Percentiles rank a stretch among this genome's conserved stretches.
Conservation (phyloP, 2,888 invertebrate genomes). For the Siphlonurus alternatus region DNA sequence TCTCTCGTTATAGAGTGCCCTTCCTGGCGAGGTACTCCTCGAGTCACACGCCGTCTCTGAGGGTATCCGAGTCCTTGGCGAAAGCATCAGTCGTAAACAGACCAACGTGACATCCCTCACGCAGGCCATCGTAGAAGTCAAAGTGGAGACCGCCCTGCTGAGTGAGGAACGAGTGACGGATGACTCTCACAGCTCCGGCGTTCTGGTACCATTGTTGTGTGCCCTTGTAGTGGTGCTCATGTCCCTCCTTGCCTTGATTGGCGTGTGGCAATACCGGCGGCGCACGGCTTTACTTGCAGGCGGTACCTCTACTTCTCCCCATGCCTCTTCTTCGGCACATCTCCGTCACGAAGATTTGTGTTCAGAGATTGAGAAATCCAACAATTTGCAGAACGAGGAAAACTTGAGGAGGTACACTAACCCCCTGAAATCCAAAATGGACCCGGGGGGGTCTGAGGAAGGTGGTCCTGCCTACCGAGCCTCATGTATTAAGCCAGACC, state of each 20-base stretch:
- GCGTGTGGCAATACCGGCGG: slow-evolving; percentile 24
- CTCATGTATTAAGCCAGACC: slow-evolving; percentile 20
- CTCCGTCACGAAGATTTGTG: neutral
- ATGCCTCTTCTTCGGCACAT: neutral
- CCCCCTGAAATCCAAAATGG: slow-evolving; percentile 46
- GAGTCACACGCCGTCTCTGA: slow-evolving; percentile 26
- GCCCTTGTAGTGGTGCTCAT: slow-evolving; percentile 23
- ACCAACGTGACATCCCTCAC: slow-evolving; percentile 39
- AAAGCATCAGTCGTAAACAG: slow-evolving; percentile 43
- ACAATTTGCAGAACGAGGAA: slow-evolving; percentile 82
- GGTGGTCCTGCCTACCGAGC: slow-evolving; percentile 18
- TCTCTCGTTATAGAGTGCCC: neutral
- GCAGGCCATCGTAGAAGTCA: slow-evolving; percentile 57
- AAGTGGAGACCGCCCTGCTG: slow-evolving; percentile 52
- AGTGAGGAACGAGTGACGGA: slow-evolving; percentile 28
- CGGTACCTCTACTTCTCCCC: neutral
- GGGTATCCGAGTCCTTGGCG: slow-evolving; percentile 41
- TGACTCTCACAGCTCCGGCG: slow-evolving; percentile 17
- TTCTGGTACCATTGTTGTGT: slow-evolving; percentile 29
- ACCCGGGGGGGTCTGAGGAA: slow-evolving; percentile 28
- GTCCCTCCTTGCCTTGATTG: slow-evolving; percentile 20
- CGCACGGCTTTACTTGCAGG: slow-evolving; percentile 12
- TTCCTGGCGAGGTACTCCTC: neutral
- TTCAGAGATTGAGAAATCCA: slow-evolving; percentile 49
- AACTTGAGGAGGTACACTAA: slow-evolving; percentile 64